Evolutionary conservation across 2,113 vertebrate species (phyloP).

Genomic region (Alligator sinensis): DNA sequence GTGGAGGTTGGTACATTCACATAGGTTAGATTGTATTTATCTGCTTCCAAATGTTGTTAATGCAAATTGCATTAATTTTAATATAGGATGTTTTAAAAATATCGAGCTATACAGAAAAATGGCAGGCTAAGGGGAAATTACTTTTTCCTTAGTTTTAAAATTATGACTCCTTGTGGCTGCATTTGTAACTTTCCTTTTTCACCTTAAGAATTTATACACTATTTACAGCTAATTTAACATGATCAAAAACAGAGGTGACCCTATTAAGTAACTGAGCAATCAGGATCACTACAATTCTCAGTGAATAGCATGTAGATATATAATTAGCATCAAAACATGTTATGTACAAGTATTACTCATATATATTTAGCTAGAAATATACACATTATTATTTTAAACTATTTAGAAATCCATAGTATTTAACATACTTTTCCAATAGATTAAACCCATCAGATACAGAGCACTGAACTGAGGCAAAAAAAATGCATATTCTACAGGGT

Average conservation of each 20-base stretch:
- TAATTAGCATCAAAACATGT: neutral
- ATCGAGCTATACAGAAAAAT: too few relatives aligned
- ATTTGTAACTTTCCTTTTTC: neutral
- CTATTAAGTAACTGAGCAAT: neutral
- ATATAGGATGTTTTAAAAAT: too few relatives aligned
- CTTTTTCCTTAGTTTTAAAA: neutral
- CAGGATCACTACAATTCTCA: neutral
- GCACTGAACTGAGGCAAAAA: neutral
- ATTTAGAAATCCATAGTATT: neutral
- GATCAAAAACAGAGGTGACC: neutral
- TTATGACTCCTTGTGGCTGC: neutral
- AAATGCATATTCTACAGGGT: fast-evolving
- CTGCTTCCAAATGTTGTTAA: too few relatives aligned
- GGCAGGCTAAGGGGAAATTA: neutral
- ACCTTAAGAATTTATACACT: neutral
- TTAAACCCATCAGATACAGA: neutral
- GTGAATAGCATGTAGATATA: neutral
- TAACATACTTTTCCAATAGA: neutral
- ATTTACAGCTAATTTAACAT: neutral
- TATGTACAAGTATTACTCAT: neutral
- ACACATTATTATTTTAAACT: neutral
- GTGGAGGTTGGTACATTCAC: too few relatives aligned
- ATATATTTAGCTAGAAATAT: neutral
- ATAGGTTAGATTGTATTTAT: too few relatives aligned
- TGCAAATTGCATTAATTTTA: too few relatives aligned